These are phyloP conservation scores for Vollenhovia emeryi DNA, from an alignment of 1,140 invertebrate species.

Conservation along the genomic window DNA sequence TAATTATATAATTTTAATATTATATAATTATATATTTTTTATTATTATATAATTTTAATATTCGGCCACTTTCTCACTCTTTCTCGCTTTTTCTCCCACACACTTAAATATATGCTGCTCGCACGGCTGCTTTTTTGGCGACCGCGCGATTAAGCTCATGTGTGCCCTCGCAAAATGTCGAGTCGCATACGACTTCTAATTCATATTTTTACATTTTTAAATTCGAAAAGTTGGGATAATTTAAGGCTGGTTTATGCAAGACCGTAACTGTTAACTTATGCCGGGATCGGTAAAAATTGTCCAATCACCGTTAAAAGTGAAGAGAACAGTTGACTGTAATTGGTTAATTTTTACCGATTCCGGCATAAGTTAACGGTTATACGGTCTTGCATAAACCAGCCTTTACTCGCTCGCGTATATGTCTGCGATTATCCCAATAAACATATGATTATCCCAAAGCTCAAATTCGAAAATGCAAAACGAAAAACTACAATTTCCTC, in stretches of 20 bases:
- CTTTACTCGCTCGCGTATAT: background rate
- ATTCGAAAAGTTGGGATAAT: background rate
- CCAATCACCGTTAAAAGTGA: too few species aligned
- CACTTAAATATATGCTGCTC: background rate
- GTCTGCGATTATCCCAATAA: too few species aligned
- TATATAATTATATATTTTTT: conserved; percentile 3
- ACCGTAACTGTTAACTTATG: too few species aligned
- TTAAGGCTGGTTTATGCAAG: too few species aligned
- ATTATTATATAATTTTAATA: conserved; percentile 13
- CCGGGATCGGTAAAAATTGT: too few species aligned
- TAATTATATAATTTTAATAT: conserved; percentile 13
- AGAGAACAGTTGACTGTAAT: too few species aligned
- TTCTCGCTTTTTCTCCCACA: background rate
- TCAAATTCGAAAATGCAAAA: conserved; percentile 10
- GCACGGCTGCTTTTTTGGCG: conserved; percentile 19
- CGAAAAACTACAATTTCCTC: conserved; percentile 2
- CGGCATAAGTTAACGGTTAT: too few species aligned
- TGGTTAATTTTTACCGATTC: too few species aligned
- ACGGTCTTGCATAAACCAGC: too few species aligned
- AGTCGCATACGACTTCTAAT: background rate
- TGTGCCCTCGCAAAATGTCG: conserved; percentile 12
- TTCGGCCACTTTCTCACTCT: background rate
- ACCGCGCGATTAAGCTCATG: conserved; percentile 47
- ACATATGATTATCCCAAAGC: background rate
- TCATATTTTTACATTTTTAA: conserved; percentile 3